Evolutionary conservation across 2,113 vertebrate genomes (phyloP).

Genomic region (Nibea coibor): DNA sequence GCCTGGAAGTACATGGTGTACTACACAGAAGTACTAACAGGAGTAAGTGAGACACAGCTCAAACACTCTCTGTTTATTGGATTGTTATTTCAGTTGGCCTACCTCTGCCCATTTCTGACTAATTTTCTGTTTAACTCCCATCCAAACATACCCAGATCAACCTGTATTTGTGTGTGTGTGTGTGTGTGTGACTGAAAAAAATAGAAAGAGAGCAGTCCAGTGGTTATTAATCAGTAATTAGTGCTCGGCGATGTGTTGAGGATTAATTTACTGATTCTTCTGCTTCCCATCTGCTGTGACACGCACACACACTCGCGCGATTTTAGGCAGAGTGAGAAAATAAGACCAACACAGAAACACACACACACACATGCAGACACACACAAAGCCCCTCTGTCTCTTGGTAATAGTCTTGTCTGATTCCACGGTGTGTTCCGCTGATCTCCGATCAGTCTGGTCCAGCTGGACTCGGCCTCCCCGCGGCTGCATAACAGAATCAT

Average conservation of each 20-base stretch:
- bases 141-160: conserved; percentile 15
- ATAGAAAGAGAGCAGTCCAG: conserved; percentile 48
- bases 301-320: conserved; percentile 14
- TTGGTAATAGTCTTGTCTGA: conserved; percentile 70
- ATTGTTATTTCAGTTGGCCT: conserved; percentile 31
- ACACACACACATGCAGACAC: conserved; percentile 33
- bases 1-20: too few relatives aligned
- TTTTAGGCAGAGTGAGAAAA: conserved; percentile 32
- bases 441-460: conserved; percentile 66
- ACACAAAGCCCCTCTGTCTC: conserved; percentile 44
- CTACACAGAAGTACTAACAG: too few relatives aligned
- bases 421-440: conserved; percentile 66
- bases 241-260: conserved; percentile 70
- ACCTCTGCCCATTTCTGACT: conserved; percentile 4
- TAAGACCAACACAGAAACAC: conserved; percentile 8
- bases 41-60: too few relatives aligned
- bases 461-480: conserved; percentile 64
- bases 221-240: conserved; percentile 80
- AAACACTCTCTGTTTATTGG: conserved; percentile 2
- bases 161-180: background rate
- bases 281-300: conserved; percentile 72
- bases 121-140: conserved; percentile 18
- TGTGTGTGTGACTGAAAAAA: conserved; percentile 9
- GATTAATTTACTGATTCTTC: conserved; percentile 75
- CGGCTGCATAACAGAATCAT: conserved; percentile 60